Conservation (phyloP, 1,140 invertebrate genomes). For the Bombus sylvicola region DNA sequence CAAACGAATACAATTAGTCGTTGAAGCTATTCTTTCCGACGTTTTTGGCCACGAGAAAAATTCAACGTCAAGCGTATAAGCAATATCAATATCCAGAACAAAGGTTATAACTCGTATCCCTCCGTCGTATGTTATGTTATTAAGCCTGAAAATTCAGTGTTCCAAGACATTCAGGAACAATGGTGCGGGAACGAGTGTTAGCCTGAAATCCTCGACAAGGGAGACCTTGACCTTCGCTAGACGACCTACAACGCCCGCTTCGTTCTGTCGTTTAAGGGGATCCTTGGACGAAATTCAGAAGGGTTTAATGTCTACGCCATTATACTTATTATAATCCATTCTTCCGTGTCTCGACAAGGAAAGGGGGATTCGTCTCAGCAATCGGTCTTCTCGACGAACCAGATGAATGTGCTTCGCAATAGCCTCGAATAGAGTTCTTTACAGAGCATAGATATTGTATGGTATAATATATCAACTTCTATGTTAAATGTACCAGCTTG, state of each 20-base stretch:
- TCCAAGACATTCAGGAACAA: conserved; percentile 11
- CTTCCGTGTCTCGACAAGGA: conserved; percentile 47
- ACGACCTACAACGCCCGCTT: conserved; percentile 78
- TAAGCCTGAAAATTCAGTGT: conserved; percentile 32
- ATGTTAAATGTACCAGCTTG: not conserved
- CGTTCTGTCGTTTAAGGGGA: conserved; percentile 52
- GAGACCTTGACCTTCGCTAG: conserved; percentile 80
- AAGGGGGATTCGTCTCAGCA: conserved; percentile 39
- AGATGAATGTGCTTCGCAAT: conserved; percentile 20
- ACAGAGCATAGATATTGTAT: not conserved
- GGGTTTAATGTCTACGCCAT: conserved; percentile 60
- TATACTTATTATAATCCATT: conserved; percentile 66
- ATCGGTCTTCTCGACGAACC: conserved; percentile 50
- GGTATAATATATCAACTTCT: not conserved
- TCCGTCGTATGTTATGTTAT: conserved; percentile 18
- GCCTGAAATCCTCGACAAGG: conserved; percentile 22
- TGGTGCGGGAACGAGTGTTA: conserved; percentile 2
- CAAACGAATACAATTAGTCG: not conserved
- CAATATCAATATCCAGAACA: not conserved
- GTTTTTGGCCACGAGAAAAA: not conserved
- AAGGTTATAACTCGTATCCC: conserved; percentile 31
- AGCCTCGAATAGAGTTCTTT: not conserved
- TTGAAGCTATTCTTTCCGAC: not conserved
- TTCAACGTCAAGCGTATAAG: not conserved
- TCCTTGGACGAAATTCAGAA: conserved; percentile 58